Evolutionary conservation across 2,888 invertebrate genomes (phyloP), one percentile per base, ranked within the genome.

Genomic region (Drymonia ruficornis): DNA sequence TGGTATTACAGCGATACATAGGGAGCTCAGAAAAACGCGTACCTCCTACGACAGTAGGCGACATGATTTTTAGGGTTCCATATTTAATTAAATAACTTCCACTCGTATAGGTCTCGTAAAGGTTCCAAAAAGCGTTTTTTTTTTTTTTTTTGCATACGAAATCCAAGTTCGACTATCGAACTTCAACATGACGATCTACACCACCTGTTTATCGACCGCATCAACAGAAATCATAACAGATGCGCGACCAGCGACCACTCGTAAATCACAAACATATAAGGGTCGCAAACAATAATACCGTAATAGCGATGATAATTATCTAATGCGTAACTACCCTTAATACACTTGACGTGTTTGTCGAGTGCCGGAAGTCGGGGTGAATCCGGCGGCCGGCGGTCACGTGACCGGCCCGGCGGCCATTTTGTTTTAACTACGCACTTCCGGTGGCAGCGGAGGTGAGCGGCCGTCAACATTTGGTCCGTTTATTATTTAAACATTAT

Each of bases 321-420:
- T 49, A 67, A 52, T 43, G 13, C 55, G 56, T 81, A 84, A 87
- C 85, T 88, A 86, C 87, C 87, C 83, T 81, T 80, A 81, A 81
- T 81, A 80, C 89, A 90, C 91, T 90, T 87, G 90, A 89, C 87
- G 86, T 86, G 86, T 84, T 85, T 83, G 78, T 79, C 76, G 82
- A 84, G 81, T 80, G 80, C 87, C 89, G 89, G 90, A 91, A 89
- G 84, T 73, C 83, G 83, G 87, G 89, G 90, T 90, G 91, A 84
- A 91, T 91, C 91, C 89, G 78, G 66, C 56, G 46, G 42, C 61
- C 36, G 57, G 73, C 59, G 84, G 89, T 87, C 88, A 90, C 90
- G 90, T 89, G 89, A 88, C 86, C 80, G 49, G 69, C 61, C 15
- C 61, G 62, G 71, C 84, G 69, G 89, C 91, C 89, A 91, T 91